Evolutionary conservation across 2,797 vertebrate species (phyloP), one percentile per base, ranked within the genome.

Genomic region (Anolis apletophallus): DNA sequence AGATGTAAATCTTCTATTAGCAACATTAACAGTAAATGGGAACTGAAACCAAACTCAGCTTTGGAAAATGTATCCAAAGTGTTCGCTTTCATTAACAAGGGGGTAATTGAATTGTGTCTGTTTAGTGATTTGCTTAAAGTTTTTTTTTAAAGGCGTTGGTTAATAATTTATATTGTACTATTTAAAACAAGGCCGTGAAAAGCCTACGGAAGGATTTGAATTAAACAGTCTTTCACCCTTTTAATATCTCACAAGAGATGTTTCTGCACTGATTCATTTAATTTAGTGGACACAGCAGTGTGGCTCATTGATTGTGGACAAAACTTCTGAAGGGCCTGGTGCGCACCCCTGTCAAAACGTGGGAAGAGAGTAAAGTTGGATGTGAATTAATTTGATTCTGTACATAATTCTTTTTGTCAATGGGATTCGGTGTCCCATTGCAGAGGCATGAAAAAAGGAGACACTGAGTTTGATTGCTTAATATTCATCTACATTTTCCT

Each of bases 401-500:
- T 97, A 97, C 97, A 97, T 98, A 97, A 98, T 97, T 98, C 97
- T 97, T 96, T 87, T 73, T 96, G 97, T 98, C 97, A 98, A 97
- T 98, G 97, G 98, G 96, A 97, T 97, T 96, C 97, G 97, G 97
- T 98, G 97, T 98, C 97, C 97, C 96, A 91, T 95, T 94, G 94
- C 97, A 96, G 96, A 97, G 96, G 96, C 96, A 97, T 97, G 97
- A 97, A 97, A 97, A 98, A 98, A 97, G 96, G 96, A 98, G 97
- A 98, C 97, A 97, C 97, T 94, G 96, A 96, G 96, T 98, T 98
- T 97, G 97, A 98, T 98, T 98, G 98, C 98, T 98, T 97, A 98
- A 98, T 98, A 98, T 99, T 98, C 98, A 98, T 98, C 98, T 98
- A 97, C 97, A 97, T 98, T 98, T 98, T 98, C 97, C 97, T 97